Evolutionary conservation across 2,113 vertebrate genomes (phyloP).

Genomic region (Lampris incognitus): DNA sequence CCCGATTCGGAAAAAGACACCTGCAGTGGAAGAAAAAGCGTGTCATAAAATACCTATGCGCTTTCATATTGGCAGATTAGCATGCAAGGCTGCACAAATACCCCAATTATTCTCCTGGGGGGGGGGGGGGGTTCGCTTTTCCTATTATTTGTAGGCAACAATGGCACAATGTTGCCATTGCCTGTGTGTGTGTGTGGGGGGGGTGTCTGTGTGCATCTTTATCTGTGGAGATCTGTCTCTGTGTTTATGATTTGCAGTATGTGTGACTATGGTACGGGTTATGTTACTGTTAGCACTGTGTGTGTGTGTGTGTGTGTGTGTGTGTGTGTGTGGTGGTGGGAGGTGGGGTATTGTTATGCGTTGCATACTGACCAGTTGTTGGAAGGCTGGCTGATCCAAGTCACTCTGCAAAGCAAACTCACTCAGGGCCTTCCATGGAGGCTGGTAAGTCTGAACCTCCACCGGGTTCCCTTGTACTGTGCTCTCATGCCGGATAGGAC

Average conservation of each 20-base stretch:
- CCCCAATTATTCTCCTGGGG: no score
- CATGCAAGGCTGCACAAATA: no score
- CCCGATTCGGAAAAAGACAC: constrained; percentile 95
- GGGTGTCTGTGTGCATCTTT: no score
- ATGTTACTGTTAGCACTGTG: no score
- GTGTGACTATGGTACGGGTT: no score
- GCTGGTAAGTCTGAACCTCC: constrained; percentile 94
- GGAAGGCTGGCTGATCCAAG: constrained; percentile 91
- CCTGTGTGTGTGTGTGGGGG: no score
- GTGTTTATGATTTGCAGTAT: no score
- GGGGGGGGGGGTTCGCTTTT: no score
- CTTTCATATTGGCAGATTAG: constrained; percentile 26
- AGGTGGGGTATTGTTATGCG: not conserved
- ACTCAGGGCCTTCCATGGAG: constrained; percentile 94
- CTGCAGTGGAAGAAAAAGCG: constrained; percentile 68
- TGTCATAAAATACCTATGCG: no score
- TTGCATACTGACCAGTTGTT: constrained; percentile 86
- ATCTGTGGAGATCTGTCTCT: no score
- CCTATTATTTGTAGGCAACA: no score
- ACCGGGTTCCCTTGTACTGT: constrained; percentile 89
- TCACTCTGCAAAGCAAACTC: constrained; percentile 94
- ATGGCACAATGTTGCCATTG: no score
- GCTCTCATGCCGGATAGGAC: constrained; percentile 91
- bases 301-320: not conserved
- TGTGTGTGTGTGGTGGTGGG: not conserved